Evolutionary conservation across 2,113 vertebrate species (phyloP).

Genomic region (Corydoras maculifer): DNA sequence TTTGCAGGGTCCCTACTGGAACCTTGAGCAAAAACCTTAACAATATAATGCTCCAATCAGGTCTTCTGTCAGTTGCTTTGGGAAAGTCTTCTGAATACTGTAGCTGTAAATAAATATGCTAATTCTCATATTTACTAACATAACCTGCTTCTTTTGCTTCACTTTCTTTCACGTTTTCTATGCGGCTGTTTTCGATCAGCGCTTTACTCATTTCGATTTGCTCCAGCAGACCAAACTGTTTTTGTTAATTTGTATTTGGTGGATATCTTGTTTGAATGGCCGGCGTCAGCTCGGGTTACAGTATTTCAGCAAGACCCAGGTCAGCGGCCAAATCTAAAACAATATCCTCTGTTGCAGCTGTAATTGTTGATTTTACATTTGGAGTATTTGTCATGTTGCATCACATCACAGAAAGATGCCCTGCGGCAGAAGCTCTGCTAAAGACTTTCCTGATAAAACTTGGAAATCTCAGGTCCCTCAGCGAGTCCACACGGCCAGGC

Average conservation of each 20-base stretch:
- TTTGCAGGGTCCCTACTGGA: no score
- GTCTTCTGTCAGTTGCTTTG: no score
- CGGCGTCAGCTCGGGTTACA: neutral
- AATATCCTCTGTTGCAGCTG: neutral
- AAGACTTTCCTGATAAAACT: constrained; percentile 6
- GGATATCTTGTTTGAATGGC: neutral
- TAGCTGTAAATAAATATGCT: neutral
- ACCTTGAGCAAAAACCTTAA: no score
- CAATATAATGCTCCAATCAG: no score
- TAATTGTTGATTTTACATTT: constrained; percentile 2
- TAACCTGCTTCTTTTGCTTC: neutral
- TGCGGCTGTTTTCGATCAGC: neutral
- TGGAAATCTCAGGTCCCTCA: neutral
- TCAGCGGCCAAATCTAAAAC: constrained; percentile 6
- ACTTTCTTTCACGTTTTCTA: neutral
- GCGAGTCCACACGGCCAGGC: neutral
- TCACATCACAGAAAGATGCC: constrained; percentile 1
- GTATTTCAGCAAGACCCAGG: neutral
- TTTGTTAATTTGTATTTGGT: neutral
- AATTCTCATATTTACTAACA: neutral
- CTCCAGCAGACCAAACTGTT: neutral
- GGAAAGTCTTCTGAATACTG: no score
- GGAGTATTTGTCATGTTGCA: constrained; percentile 9
- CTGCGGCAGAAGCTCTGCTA: neutral
- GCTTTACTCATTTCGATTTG: neutral